Evolutionary conservation across 2,113 vertebrate species (phyloP).

Genomic region (Peromyscus maniculatus): DNA sequence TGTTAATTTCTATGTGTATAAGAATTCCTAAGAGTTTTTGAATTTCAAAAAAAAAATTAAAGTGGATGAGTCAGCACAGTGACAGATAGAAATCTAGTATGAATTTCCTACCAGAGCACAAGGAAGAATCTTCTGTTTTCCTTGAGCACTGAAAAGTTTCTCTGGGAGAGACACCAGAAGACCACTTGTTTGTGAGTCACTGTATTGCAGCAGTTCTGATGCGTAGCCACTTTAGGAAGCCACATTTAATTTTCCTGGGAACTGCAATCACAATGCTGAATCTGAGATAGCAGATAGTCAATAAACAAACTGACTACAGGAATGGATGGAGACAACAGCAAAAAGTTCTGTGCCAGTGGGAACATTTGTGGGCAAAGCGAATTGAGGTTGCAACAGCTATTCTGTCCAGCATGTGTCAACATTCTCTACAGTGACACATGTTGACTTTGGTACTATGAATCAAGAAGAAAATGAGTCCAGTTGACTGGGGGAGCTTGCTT

Average conservation of each 20-base stretch:
- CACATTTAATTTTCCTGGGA: background rate
- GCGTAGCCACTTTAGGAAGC: background rate
- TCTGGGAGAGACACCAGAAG: accelerated
- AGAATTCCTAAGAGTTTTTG: background rate
- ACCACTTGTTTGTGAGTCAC: background rate
- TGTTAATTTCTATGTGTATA: background rate
- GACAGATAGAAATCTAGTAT: background rate
- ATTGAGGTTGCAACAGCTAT: background rate
- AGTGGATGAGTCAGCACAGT: background rate
- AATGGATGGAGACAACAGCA: background rate
- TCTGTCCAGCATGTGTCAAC: background rate
- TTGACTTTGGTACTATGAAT: constrained; percentile 91
- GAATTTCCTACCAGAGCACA: background rate
- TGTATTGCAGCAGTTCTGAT: background rate
- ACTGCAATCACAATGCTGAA: background rate
- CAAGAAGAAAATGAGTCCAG: constrained; percentile 90
- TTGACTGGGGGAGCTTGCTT: constrained; percentile 93
- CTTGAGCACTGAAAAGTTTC: background rate
- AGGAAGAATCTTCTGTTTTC: background rate
- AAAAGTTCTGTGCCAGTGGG: background rate
- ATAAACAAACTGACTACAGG: background rate
- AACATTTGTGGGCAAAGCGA: background rate
- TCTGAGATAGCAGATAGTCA: background rate
- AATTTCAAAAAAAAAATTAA: background rate
- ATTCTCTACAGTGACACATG: constrained; percentile 92